Base-by-base conservation (phyloP, 2,797 vertebrate genomes). In the Dermochelys coriacea region DNA sequence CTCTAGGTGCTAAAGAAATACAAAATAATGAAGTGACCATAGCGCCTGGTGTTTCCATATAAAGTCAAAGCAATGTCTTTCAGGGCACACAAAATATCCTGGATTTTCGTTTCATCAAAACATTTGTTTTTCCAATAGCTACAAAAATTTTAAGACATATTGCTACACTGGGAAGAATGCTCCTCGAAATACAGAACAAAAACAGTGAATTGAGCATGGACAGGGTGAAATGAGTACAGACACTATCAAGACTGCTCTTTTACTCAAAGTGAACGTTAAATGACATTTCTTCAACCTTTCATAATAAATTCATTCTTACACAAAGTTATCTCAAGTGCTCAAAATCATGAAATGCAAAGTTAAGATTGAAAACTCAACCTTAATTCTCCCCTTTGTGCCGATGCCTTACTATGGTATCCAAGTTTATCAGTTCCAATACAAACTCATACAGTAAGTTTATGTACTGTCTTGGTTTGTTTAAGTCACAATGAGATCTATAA, bases 151-250 rank as follows among this genome's bases (percentile, higher is more conserved):
- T 25, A 82, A 77, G 85, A 78, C 31, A 34, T 47, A 55, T 85
- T 64, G 81, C 84, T 80, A 93, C 71, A 31, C 34, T 47, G 34
- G 41, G 51, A 23, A 87, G 82, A 51, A 23, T 29, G 86, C 49
- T 71, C 80, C 77, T 89, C n/a, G 57, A 85, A 89, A 93, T 95
- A 83, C 87, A 74, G 88, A 18, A 61, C 90, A 91, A 95, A 94
- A 41, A 7, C 41, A 55, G 77, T 71, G 85, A 89, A 77, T 80
- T 71, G 81, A 86, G 94, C 94, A 41, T 74, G 37, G 37, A 45
- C 5, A 94, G 84, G 85, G 93, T 93, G 94, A 90, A 96, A 90
- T 95, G 95, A 95, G 93, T 93, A 93, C n/a, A 94, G 94, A 90
- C 57, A 85, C 85, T 88, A 96, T 49, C 90, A 94, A 82, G 71